Percentiles rank a stretch among this genome's conserved stretches.
Conservation (phyloP, 2,113 vertebrate genomes). For the Microcebus murinus region DNA sequence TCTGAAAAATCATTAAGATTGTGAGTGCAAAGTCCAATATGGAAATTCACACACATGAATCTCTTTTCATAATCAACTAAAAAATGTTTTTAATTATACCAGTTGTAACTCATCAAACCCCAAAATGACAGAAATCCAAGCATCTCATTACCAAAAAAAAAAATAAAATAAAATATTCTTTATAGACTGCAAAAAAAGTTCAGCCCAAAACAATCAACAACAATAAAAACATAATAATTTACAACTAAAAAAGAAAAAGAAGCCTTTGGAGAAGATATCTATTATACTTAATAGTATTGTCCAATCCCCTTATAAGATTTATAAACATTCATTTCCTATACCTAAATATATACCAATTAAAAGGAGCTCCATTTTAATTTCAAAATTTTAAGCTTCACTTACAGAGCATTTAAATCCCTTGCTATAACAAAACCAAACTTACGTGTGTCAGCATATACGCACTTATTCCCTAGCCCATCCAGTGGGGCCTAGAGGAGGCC, state of each 20-base stretch:
- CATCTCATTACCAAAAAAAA: not conserved
- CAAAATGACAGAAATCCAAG: not conserved
- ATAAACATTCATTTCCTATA: not conserved
- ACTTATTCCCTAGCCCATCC: not conserved
- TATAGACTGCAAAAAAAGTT: not conserved
- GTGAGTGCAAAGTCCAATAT: not conserved
- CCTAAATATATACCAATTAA: not conserved
- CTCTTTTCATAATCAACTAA: not conserved
- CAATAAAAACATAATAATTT: not conserved
- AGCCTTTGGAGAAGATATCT: not conserved
- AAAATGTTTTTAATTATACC: not conserved
- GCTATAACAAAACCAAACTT: not conserved
- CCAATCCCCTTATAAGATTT: not conserved
- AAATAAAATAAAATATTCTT: not conserved
- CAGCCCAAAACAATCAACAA: not conserved
- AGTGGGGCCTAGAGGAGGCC: not conserved
- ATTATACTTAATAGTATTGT: not conserved
- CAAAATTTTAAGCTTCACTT: not conserved
- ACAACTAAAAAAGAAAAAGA: not conserved
- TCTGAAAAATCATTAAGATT: constrained; percentile 12
- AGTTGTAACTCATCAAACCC: not conserved
- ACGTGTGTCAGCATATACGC: not conserved
- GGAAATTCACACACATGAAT: not conserved
- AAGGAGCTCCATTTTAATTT: not conserved
- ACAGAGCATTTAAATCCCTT: not conserved